Evolutionary conservation across 1,140 invertebrate species (phyloP).

Genomic region (Stenopsyche tienmushanensis): DNA sequence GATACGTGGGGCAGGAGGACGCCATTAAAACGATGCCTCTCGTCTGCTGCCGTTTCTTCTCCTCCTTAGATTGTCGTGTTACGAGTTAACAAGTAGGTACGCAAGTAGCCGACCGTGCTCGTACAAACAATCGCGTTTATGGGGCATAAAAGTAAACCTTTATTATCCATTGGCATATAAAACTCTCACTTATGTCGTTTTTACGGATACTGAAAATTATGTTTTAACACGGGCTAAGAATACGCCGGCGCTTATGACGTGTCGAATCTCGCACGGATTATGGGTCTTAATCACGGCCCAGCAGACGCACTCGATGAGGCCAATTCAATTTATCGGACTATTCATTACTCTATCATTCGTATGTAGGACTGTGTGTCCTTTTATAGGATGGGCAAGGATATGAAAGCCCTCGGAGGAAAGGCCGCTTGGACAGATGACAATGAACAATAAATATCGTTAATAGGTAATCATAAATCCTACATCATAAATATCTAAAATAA

Average conservation of each 20-base stretch:
- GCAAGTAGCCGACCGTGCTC: slow-evolving; percentile 43
- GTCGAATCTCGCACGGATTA: slow-evolving; percentile 38
- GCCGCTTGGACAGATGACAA: too few species aligned
- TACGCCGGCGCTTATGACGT: slow-evolving; percentile 21
- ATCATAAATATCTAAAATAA: too few species aligned
- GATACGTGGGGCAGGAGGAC: slow-evolving; percentile 31
- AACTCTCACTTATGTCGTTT: slow-evolving; percentile 56
- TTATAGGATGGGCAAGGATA: too few species aligned
- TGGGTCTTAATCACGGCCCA: slow-evolving; percentile 3
- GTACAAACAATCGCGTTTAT: slow-evolving; percentile 57
- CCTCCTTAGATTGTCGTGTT: slow-evolving; percentile 45
- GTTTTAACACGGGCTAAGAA: slow-evolving; percentile 25
- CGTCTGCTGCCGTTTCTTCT: too few species aligned
- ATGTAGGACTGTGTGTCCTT: too few species aligned
- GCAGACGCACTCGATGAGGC: too few species aligned
- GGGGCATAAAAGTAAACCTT: slow-evolving; percentile 59
- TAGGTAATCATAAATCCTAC: too few species aligned
- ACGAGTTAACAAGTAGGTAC: not conserved
- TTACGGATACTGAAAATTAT: slow-evolving; percentile 45
- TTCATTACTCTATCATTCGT: too few species aligned
- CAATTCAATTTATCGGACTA: too few species aligned
- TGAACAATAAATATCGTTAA: too few species aligned
- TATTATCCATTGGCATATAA: slow-evolving; percentile 55
- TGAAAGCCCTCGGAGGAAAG: too few species aligned
- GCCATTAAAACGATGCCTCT: too few species aligned